phyloP scores from a whole-genome alignment of 2,888 invertebrate species.

The Drosophila aldrichi region DNA sequence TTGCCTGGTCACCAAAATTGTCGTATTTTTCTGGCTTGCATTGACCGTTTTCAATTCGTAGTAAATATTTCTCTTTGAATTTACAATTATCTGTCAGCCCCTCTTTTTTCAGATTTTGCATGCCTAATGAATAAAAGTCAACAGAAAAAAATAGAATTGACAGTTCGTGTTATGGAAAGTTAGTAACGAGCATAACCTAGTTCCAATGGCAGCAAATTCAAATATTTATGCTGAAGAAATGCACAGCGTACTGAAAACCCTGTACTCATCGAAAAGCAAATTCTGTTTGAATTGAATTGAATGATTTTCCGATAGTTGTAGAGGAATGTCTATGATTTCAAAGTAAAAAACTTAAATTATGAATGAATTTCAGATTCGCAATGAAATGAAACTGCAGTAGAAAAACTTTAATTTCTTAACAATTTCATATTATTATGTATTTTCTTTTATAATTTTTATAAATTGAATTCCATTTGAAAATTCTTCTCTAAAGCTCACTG shows the following conservation, averaged over 20 bases:
- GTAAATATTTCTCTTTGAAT: slow-evolving; percentile 1
- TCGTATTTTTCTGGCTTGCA: slow-evolving; percentile 40
- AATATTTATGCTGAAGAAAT: neutral
- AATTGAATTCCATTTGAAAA: neutral
- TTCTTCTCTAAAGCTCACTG: neutral
- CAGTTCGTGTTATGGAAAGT: slow-evolving; percentile 14
- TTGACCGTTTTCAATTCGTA: neutral
- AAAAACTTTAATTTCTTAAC: neutral
- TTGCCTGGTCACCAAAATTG: slow-evolving; percentile 49
- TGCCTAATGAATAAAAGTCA: neutral
- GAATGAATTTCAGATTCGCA: neutral
- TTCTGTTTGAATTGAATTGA: neutral
- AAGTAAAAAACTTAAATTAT: no score
- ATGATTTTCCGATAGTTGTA: neutral
- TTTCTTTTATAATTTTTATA: neutral
- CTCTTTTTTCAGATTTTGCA: neutral
- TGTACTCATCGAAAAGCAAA: neutral
- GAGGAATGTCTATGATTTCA: no score
- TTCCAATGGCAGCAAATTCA: neutral
- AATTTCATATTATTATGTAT: no score
- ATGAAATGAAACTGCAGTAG: neutral
- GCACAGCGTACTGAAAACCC: neutral
- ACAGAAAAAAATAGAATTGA: slow-evolving; percentile 11
- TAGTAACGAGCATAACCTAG: slow-evolving; percentile 7
- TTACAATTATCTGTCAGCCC: neutral